phyloP scores from a whole-genome alignment of 2,888 invertebrate species.

The Melieria crassipennis region DNA sequence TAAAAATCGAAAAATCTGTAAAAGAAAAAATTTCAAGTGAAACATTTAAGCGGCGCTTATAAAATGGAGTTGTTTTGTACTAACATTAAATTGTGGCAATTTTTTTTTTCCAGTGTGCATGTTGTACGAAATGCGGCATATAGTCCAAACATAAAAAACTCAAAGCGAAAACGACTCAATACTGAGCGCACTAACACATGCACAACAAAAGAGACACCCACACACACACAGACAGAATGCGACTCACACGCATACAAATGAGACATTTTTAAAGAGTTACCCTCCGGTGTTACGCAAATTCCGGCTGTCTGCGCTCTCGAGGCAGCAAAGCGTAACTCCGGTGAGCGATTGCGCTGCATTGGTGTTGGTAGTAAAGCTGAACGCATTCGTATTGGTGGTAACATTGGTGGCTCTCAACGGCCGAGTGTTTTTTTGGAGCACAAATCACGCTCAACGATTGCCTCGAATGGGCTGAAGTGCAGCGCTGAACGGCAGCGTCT shows the following conservation, averaged over 20 bases:
- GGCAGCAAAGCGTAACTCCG: conserved; percentile 54
- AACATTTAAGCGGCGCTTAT: too few species aligned
- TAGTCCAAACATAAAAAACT: too few species aligned
- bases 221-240: conserved; percentile 6
- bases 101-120: too few species aligned
- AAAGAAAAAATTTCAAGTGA: too few species aligned
- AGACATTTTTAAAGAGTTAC: conserved; percentile 17
- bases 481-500: neutral
- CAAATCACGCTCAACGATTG: too few species aligned
- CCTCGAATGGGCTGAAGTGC: too few species aligned
- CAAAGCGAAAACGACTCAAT: too few species aligned
- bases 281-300: conserved; percentile 44
- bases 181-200: conserved; percentile 8
- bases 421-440: neutral
- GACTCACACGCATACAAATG: neutral
- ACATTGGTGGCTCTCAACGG: conserved; percentile 1
- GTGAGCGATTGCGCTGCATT: conserved; percentile 30
- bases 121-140: too few species aligned
- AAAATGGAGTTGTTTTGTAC: too few species aligned
- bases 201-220: neutral
- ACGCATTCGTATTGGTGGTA: neutral
- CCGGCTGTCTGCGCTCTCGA: conserved; percentile 3
- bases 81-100: too few species aligned
- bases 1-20: too few species aligned
- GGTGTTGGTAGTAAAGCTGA: conserved; percentile 43